Evolutionary conservation across 1,140 invertebrate species (phyloP).

Genomic region (Leptestheria dahalacensis): DNA sequence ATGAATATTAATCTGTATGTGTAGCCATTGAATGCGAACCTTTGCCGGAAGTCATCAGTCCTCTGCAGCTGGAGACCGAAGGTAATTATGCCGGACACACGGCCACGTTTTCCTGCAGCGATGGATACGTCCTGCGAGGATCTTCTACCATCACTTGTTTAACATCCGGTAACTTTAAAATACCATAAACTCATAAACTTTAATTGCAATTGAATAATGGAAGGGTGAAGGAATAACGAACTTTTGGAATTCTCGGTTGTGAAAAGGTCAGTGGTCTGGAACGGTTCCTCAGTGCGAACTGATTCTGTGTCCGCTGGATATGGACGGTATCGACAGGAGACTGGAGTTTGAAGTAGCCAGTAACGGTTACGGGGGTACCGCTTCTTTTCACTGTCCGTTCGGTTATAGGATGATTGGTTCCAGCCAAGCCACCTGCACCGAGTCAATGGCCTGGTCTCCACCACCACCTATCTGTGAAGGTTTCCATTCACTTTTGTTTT

Average conservation of each 20-base stretch:
- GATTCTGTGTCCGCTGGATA: conserved; percentile 50
- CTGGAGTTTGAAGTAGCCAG: conserved; percentile 44
- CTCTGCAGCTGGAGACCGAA: conserved; percentile 37
- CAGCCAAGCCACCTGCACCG: conserved; percentile 55
- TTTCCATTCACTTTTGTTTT: conserved; percentile 27
- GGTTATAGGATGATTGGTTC: conserved; percentile 56
- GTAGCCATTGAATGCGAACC: conserved; percentile 21
- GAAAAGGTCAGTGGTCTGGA: conserved; percentile 56
- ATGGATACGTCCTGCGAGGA: conserved; percentile 52
- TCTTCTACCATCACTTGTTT: conserved; percentile 51
- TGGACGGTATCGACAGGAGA: conserved; percentile 33
- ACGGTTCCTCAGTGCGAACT: conserved; percentile 50
- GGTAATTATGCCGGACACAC: conserved; percentile 49
- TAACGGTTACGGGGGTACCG: conserved; percentile 46
- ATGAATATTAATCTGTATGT: neutral
- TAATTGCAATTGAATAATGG: neutral
- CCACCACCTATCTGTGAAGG: conserved; percentile 50
- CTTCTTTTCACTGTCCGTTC: conserved; percentile 51
- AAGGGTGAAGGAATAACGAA: too few relatives aligned
- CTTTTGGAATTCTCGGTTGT: conserved; percentile 5
- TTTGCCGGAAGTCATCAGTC: neutral
- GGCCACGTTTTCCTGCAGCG: conserved; percentile 47
- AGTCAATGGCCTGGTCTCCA: conserved; percentile 57
- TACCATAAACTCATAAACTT: neutral
- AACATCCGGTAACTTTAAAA: conserved; percentile 42